A percentile compares a stretch with the other conserved stretches of the same genome.
These are phyloP conservation scores for Seira ritae DNA, from an alignment of 2,888 invertebrate genomes.

Conservation along the genomic window DNA sequence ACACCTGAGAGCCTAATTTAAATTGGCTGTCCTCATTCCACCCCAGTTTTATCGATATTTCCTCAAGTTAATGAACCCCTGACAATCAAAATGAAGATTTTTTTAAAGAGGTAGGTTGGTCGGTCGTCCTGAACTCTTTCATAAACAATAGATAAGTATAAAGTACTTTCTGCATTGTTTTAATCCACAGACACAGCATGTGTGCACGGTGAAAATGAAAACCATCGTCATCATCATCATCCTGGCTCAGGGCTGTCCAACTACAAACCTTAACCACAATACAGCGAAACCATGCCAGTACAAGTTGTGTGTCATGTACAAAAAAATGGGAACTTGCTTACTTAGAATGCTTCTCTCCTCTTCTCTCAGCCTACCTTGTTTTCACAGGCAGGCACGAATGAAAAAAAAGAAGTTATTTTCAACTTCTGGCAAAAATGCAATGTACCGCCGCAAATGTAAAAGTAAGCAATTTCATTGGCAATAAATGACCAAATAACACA, in stretches of 20 bases:
- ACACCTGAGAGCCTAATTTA: background rate
- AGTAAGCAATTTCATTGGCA: conserved; percentile 29
- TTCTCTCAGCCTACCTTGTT: background rate
- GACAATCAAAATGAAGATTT: background rate
- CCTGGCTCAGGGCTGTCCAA: background rate
- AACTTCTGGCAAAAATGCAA: background rate
- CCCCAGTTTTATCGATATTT: conserved; percentile 39
- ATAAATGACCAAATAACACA: conserved; percentile 37
- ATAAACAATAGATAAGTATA: background rate
- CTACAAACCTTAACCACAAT: background rate
- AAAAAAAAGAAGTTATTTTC: background rate
- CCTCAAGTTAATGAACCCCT: conserved; percentile 37
- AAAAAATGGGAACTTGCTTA: no score
- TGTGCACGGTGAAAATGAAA: background rate
- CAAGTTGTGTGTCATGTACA: no score
- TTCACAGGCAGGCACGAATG: background rate
- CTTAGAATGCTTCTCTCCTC: background rate
- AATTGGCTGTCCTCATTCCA: conserved; percentile 16
- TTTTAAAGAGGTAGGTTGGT: background rate
- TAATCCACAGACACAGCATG: background rate
- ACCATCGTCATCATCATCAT: no score
- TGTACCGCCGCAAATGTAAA: conserved; percentile 20
- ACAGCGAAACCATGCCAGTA: background rate
- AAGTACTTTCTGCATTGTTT: no score
- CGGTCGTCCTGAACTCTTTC: background rate